Evolutionary conservation across 2,797 vertebrate species (phyloP), one percentile per base, ranked within the genome.

Genomic region (Gila robusta): DNA sequence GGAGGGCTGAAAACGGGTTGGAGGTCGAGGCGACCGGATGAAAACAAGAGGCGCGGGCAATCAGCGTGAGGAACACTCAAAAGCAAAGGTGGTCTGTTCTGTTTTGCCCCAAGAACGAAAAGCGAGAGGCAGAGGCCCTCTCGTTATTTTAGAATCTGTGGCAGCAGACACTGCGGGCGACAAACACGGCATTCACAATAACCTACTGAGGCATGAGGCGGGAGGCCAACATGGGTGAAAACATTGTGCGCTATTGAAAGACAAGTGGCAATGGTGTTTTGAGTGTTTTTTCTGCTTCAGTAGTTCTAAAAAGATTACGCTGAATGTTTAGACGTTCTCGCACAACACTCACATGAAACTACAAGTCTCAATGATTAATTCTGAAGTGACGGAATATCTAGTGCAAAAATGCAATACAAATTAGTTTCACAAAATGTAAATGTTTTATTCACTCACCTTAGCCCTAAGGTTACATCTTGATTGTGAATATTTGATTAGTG

Each of bases 1-100:
- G 76, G 77, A 2, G 81, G 86, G 81, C 82, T 90, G 86, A 89
- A 92, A 94, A 93, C 85, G 89, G 93, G 94, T 94, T 93, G 90
- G 86, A 93, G 95, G 94, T 95, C 92, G 90, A 79, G 79, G 32
- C 62, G 74, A 84, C 86, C 86, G 83, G 89, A 82, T 89, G 78
- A 90, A 83, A 89, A 88, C 26, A 47, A 81, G 67, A 80, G 87
- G 90, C 87, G 81, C 87, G 88, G 88, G 89, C 91, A 89, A 86
- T 92, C 89, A 76, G 84, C 81, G 80, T 84, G 26, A 67, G 85
- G 67, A 81, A 59, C 39, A 10, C 54, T 79, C 47, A n/a, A 76
- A 89, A 93, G 93, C 90, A 94, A 93, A 89, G 78, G 89, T 62
- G 74, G 54, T 78, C 19, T n/a, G 76, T 83, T 78, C 79, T 91